Base-by-base conservation (phyloP, 2,888 invertebrate species). In the Plebejus melissa region DNA sequence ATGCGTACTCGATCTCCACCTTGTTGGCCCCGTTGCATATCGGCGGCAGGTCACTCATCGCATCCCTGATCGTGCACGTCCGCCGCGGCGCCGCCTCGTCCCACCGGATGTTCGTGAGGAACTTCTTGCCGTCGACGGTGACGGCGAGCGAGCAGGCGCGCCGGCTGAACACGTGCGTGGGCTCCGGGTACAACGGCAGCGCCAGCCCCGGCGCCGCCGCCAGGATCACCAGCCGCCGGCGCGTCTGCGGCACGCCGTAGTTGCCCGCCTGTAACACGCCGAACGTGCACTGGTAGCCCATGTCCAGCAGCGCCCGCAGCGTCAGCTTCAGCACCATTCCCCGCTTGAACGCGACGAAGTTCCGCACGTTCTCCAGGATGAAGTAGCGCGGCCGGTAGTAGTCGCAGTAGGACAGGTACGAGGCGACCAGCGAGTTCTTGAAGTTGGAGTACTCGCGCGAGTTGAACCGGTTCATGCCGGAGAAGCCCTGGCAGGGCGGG, bases 401-500 rank as follows among this genome's bases (percentile, higher is more conserved):
- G 86, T 98, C 98, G 85, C 97, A 97, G 87, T 96, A 98, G 41
- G 97, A 97, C 32, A 98, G 93, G 85, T 96, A 97, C 0, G 97
- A 96, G 0, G 96, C 96, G 32, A 98, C 96, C 16, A 98, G 90
- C 0, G 98, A 98, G 86, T 97, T 98, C 91, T 97, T 98, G 84
- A 98, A 97, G 79, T 95, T 94, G 1, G 97, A 97, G 87, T 97
- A 97, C 80, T 97, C 96, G 54, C 97, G 93, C 0, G 96, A 96
- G 88, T 97, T 97, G 87, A 98, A 98, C 75, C 97, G 92, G 87
- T 98, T 98, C 97, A 98, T 97, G 58, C 97, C 97, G 71, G 97
- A 97, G 89, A 98, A 98, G 4, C 98, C 98, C 88, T 98, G 98
- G 84, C 98, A 98, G 0, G 98, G 98, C 0, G 98, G 98, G 0